Percentiles rank a stretch among this genome's conserved stretches.
Evolutionary conservation across 2,888 invertebrate genomes (phyloP).

Genomic region (Agrilus biguttatus): DNA sequence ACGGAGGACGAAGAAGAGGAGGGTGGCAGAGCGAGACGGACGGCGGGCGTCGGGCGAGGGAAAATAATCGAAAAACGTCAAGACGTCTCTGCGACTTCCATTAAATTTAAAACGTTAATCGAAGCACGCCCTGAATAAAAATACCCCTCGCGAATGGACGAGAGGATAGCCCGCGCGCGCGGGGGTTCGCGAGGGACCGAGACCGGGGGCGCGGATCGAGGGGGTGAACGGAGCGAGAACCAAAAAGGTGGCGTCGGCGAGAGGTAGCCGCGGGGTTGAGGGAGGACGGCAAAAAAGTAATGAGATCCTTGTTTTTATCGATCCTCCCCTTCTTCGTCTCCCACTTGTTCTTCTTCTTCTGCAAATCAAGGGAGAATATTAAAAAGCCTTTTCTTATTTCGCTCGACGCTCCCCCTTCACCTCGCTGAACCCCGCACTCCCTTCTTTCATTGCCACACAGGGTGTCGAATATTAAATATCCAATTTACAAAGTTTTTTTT

Average conservation of each 20-base stretch:
- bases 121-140: conserved; percentile 19
- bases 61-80: conserved; percentile 19
- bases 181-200: conserved; percentile 1
- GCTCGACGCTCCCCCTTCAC: conserved; percentile 5
- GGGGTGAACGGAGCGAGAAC: too few species aligned
- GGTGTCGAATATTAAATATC: too few species aligned
- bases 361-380: conserved; percentile 25
- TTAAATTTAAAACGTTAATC: conserved; percentile 25
- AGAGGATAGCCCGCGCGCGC: background rate
- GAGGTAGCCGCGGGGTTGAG: background rate
- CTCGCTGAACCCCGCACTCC: too few species aligned
- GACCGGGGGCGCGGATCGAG: background rate
- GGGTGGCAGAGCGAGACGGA: conserved; percentile 13
- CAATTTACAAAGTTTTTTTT: too few species aligned
- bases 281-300: conserved; percentile 21
- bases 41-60: conserved; percentile 6
- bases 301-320: conserved; percentile 28
- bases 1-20: conserved; percentile 10
- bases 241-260: background rate
- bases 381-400: conserved; percentile 25
- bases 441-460: too few species aligned
- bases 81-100: conserved; percentile 11
- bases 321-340: conserved; percentile 16
- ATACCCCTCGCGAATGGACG: conserved; percentile 5
- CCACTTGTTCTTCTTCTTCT: background rate